Percentiles rank a stretch among this genome's conserved stretches.
Conservation (phyloP, 2,888 invertebrate species). For the Alcis repandata region DNA sequence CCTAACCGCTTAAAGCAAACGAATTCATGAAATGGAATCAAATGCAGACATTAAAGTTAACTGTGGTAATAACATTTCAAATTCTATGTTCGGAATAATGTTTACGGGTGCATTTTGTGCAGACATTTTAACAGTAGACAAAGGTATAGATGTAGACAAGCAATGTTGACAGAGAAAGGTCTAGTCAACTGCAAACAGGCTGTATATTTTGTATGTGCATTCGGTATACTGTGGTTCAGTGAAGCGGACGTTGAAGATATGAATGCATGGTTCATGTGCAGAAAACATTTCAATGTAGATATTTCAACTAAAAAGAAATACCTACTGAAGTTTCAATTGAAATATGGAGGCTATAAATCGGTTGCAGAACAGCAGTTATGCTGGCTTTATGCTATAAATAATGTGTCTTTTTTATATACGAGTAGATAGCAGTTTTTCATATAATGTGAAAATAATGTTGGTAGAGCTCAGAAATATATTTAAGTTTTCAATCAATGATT, state of each 20-base stretch:
- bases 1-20: constrained; percentile 23
- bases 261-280: constrained; percentile 42
- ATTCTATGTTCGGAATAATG: constrained; percentile 35
- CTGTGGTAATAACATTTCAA: constrained; percentile 37
- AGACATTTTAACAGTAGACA: constrained; percentile 37
- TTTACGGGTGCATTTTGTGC: constrained; percentile 28
- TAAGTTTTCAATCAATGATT: not conserved
- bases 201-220: constrained; percentile 40
- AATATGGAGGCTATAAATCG: constrained; percentile 16
- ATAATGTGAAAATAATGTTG: not conserved
- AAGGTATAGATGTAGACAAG: constrained; percentile 42
- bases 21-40: constrained; percentile 39
- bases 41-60: constrained; percentile 38
- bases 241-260: constrained; percentile 46
- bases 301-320: constrained; percentile 9
- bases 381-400: not conserved
- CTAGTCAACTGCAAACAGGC: constrained; percentile 45
- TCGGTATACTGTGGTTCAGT: constrained; percentile 43
- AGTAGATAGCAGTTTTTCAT: not conserved
- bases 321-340: constrained; percentile 10
- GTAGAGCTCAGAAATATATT: not conserved
- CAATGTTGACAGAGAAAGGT: constrained; percentile 39
- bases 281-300: constrained; percentile 29
- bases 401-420: not conserved
- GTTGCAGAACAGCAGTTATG: not conserved